Evolutionary conservation across 2,888 invertebrate genomes (phyloP), one percentile per base, ranked within the genome.

Genomic region (Microdon myrmicae): DNA sequence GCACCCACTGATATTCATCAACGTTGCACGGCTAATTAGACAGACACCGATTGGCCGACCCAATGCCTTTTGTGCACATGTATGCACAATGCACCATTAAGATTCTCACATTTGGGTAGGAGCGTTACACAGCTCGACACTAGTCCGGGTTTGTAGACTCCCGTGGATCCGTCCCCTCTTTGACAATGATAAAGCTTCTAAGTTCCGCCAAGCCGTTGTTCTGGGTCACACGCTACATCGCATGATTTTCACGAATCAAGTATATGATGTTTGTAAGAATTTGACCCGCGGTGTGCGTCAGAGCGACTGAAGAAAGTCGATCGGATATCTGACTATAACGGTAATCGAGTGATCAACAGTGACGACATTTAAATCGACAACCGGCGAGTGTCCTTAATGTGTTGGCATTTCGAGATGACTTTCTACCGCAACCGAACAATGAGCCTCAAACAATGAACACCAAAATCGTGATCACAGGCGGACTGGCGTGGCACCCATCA

Each of bases 21-120:
- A 19, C 64, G 23, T 58, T 64, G 64, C 51, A 53, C 58, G 51
- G 64, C 56, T 64, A 64, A 64, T 64, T 64, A 64, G 51, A 64
- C 64, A 64, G 58, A 53, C 58, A 64, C 64, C 49, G 51, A 47
- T 47, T 41, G 28, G 41, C 9, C 37, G 45, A 56, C 56, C 61
- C 31, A 61, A 38, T 51, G 56, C 35, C 6, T 22, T 44, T 13
- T 12, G 26, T 37, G 32, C 32, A 49, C 19, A 56, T 35, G 29
- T 23, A 56, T 44, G 49, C 37, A 44, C 28, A 48, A 38, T 44
- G 41, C 34, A 14, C 29, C 7, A 4, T 6, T 16, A 38, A 16
- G 22, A 19, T 17, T 19, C 19, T 23, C 28, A 34, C 28, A 12
- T 37, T 43, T 60, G 48, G 60, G 56, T 61, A 56, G 61, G 61